These are phyloP conservation scores for Calypte anna DNA, from an alignment of 2,113 vertebrate genomes.

Conservation along the genomic window DNA sequence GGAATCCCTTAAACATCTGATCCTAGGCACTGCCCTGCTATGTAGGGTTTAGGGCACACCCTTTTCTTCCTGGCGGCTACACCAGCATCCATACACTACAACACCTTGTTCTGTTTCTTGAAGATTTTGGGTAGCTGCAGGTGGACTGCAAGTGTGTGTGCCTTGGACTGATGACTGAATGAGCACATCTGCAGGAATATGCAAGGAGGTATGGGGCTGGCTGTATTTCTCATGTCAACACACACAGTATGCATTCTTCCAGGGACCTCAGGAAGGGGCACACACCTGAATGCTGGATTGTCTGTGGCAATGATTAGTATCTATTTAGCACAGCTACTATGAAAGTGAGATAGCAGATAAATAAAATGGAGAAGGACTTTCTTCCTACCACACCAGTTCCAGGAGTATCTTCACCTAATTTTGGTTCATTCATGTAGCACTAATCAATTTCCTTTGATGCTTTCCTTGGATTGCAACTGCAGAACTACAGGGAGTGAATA, in stretches of 20 bases:
- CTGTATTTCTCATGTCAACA: neutral
- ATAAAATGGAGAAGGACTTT: neutral
- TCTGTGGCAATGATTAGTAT: neutral
- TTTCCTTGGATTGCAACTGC: neutral
- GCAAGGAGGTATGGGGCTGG: neutral
- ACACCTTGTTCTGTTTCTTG: neutral
- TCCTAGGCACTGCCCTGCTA: neutral
- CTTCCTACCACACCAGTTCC: neutral
- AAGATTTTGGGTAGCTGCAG: neutral
- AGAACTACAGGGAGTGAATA: neutral
- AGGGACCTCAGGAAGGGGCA: neutral
- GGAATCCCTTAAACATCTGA: neutral
- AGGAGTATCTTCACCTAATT: neutral
- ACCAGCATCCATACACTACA: neutral
- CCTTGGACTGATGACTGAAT: neutral
- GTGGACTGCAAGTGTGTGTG: neutral
- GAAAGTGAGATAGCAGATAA: neutral
- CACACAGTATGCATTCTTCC: neutral
- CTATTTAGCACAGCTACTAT: neutral
- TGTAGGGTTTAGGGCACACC: fast-evolving
- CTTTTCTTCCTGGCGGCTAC: neutral
- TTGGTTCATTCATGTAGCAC: neutral
- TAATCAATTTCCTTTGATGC: neutral
- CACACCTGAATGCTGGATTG: neutral
- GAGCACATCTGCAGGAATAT: neutral